Percentiles rank a stretch among this genome's conserved stretches.
These are phyloP conservation scores for Sciurus niger DNA, from an alignment of 2,113 vertebrate genomes.

Conservation along the genomic window DNA sequence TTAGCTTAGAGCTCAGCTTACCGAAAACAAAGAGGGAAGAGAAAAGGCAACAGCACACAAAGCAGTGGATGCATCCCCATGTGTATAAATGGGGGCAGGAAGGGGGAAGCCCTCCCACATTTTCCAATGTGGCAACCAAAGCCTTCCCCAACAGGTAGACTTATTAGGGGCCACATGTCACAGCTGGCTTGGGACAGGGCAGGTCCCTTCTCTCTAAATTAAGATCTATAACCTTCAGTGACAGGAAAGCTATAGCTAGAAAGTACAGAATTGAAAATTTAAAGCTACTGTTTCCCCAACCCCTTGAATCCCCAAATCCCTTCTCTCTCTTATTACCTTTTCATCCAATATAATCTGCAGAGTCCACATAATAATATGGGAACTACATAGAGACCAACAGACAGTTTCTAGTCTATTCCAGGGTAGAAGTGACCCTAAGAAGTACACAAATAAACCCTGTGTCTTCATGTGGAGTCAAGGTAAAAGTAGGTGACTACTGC, in stretches of 20 bases:
- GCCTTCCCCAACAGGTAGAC: neutral
- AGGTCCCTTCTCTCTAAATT: neutral
- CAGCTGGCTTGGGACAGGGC: neutral
- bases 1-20: constrained; percentile 67
- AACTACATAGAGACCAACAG: constrained; percentile 24
- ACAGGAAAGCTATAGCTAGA: constrained; percentile 55
- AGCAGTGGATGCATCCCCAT: constrained; percentile 48
- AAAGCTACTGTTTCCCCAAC: neutral
- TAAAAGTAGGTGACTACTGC: neutral
- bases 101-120: constrained; percentile 11
- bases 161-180: neutral
- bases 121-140: constrained; percentile 15
- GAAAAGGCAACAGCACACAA: constrained; percentile 66
- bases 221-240: constrained; percentile 34
- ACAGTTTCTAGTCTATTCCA: neutral
- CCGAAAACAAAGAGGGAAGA: constrained; percentile 51
- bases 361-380: neutral
- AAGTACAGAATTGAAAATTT: neutral
- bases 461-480: neutral
- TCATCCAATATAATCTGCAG: neutral
- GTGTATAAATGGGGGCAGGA: neutral
- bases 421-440: constrained; percentile 2
- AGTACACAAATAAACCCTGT: neutral
- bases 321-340: constrained; percentile 7
- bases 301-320: neutral